Evolutionary conservation across 2,888 invertebrate genomes (phyloP), one percentile per base, ranked within the genome.

Genomic region (Adela reaumurella): DNA sequence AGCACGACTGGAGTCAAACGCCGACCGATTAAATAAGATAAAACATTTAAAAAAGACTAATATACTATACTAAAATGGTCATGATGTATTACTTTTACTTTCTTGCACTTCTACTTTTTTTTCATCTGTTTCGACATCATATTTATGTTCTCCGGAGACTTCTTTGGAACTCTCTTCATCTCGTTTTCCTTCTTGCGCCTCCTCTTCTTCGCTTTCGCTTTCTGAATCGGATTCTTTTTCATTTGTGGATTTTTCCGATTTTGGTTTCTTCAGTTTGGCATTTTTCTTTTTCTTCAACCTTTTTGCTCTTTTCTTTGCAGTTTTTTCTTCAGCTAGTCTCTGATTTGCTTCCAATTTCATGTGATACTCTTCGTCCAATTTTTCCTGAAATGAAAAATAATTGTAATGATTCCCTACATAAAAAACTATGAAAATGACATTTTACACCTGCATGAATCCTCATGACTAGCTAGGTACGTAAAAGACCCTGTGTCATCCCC

Each of bases 241-340:
- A 48, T 54, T 53, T 52, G 57, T 64, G 56, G 60, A 65, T 29
- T 52, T 56, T 56, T 73, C 76, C n/a, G 64, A 56, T 55, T 66
- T 73, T 81, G 64, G 84, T 5, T 54, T 62, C 57, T 71, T 73
- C 17, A 62, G 50, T 56, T 71, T 76, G 2, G 66, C 62, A 56
- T 66, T 70, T 57, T 64, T 81, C 62, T 92, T 94, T 62, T 84
- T 89, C 63, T 90, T 93, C 50, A 88, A 64, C 47, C 97, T 83
- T 65, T 97, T 98, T 0, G 90, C 90, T 57, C 97, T 81, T 65
- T 94, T 97, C 63, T 96, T 97, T 0, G 93, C 92, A 3, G 96
- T 96, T 63, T 82, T 85, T 59, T 89, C 87, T 56, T 93, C 94
- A 10, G 92, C 88, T 57, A 69, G 70, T 59, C 64, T 81, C 57